Conservation (phyloP, 2,797 vertebrate species). For the Gymnoscopelus microlampas region DNA sequence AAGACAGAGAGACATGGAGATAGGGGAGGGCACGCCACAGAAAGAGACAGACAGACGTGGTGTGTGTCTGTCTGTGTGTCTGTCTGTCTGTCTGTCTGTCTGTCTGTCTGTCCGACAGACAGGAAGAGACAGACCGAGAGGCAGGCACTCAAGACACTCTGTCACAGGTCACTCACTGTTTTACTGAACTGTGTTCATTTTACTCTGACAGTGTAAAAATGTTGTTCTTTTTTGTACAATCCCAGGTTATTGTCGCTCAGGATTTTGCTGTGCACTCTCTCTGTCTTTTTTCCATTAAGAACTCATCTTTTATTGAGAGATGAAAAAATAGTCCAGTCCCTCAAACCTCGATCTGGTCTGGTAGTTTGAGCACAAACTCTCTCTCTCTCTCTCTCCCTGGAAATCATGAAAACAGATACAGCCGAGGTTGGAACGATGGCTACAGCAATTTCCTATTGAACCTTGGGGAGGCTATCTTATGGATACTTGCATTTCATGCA, state of each 20-base stretch:
- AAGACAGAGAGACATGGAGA: neutral
- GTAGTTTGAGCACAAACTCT: slow-evolving; percentile 47
- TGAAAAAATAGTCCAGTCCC: slow-evolving; percentile 59
- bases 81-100: no score
- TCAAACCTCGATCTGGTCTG: slow-evolving; percentile 58
- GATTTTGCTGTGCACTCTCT: neutral
- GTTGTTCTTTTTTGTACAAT: no score
- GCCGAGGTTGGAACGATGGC: slow-evolving; percentile 31
- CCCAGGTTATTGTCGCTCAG: no score
- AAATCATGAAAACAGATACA: slow-evolving; percentile 54
- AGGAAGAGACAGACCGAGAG: slow-evolving; percentile 14
- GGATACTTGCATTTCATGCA: no score
- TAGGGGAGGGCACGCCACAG: neutral
- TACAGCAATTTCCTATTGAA: slow-evolving; percentile 22
- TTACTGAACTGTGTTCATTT: no score
- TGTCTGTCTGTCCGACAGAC: neutral
- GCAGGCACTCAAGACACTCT: slow-evolving; percentile 40
- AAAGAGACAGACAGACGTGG: neutral
- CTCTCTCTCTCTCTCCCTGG: slow-evolving; percentile 28
- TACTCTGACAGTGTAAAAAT: no score
- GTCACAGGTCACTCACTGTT: neutral
- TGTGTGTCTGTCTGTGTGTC: no score
- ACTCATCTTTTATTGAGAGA: slow-evolving; percentile 71
- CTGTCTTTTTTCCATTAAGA: slow-evolving; percentile 60
- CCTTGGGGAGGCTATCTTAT: slow-evolving; percentile 4